Base-by-base conservation (phyloP, 2,888 invertebrate genomes). In the Phaonia tiefii region DNA sequence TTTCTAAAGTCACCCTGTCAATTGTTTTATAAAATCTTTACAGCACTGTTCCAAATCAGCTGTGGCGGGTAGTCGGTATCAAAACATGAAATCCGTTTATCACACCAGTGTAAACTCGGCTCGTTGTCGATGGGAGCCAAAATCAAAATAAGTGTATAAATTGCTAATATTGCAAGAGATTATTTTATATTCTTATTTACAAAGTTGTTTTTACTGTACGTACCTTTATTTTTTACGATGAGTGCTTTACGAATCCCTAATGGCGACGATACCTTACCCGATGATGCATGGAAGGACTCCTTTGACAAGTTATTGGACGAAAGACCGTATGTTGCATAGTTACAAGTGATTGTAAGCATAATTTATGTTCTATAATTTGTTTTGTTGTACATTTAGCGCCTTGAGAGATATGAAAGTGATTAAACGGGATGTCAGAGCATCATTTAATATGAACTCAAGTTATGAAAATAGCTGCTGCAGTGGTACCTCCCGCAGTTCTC, bases 371-470 rank as follows among this genome's bases (percentile, higher is more conserved):
- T 31, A 5, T 8, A 31, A 5, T 22, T 46, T 7, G 31, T 54
- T 31, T n/a, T 49, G 25, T 58, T 10, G 26, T 10, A 44, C 20
- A 42, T 75, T 7, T 58, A 90, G 89, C 1, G 37, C 85, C 37
- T 79, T 89, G 7, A 86, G 88, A 2, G 86, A 87, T 1, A 76
- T 84, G 0, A 88, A 89, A 17, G 15, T 87, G 11, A 69, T 88
- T 1, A 89, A 89, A 63, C 73, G 78, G 3, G 54, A 86, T 74
- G 86, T 89, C 4, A 85, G 88, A 1, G 84, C 83, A 13, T 89
- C 89, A 1, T 89, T 86, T 26, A 89, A 89, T 73, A 86, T 88
- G 37, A 87, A 89, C 70, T 89, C 89, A 1, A 89, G 89, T 73
- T 84, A 87, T 20, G 90, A 90, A 79, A 89, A 86, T 20, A 86